phyloP scores from a whole-genome alignment of 2,113 vertebrate species.

The Phoxinus phoxinus region DNA sequence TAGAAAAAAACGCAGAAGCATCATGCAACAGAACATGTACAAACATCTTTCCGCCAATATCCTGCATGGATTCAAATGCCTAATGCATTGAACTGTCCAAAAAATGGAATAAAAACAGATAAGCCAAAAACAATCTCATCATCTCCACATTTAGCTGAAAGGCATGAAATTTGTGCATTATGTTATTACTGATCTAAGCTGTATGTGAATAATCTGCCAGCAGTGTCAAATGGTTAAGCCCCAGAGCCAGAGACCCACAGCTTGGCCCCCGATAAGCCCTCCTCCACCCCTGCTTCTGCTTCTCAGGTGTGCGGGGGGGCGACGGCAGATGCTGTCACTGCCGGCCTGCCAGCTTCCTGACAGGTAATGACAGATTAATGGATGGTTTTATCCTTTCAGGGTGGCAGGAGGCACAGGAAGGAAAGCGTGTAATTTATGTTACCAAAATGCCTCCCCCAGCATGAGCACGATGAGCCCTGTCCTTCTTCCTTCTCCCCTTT shows the following conservation, averaged over 20 bases:
- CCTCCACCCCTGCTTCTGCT: background rate
- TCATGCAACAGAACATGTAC: background rate
- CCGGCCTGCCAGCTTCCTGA: conserved; percentile 62
- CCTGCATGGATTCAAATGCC: background rate
- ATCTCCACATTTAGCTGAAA: conserved; percentile 1
- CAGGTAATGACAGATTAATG: conserved; percentile 72
- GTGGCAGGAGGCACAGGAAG: conserved; percentile 61
- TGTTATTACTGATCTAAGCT: background rate
- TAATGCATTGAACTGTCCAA: background rate
- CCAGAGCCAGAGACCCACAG: background rate
- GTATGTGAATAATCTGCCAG: background rate
- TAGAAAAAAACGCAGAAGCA: background rate
- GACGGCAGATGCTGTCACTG: conserved; percentile 62
- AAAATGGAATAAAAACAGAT: conserved; percentile 6
- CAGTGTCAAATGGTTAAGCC: conserved; percentile 26
- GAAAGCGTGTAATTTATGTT: conserved; percentile 66
- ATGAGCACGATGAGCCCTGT: conserved; percentile 37
- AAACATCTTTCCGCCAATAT: background rate
- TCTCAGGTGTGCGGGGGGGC: background rate
- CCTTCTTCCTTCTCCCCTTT: background rate
- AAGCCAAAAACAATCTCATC: conserved; percentile 20
- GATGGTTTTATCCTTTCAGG: conserved; percentile 66
- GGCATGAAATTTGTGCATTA: background rate
- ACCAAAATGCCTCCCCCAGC: conserved; percentile 60
- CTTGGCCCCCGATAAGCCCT: conserved; percentile 10